A percentile compares a stretch with the other conserved stretches of the same genome.
These are phyloP conservation scores for Mystacides longicornis DNA, from an alignment of 2,888 invertebrate genomes.

Conservation along the genomic window DNA sequence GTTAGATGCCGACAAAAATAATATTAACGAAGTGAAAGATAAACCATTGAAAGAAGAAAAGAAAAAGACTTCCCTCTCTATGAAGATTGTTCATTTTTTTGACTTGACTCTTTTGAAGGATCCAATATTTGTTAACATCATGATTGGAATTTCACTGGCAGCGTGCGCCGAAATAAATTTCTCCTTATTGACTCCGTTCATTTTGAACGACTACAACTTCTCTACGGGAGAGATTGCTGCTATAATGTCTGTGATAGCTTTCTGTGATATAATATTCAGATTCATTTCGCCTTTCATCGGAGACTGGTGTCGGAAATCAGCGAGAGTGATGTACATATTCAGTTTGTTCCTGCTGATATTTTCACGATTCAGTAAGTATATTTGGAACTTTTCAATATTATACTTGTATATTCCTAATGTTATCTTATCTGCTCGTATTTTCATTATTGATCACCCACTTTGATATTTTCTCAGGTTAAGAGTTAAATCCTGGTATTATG, in stretches of 20 bases:
- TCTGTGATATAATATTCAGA: conserved; percentile 52
- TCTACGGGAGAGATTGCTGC: conserved; percentile 51
- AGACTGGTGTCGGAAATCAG: conserved; percentile 53
- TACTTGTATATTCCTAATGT: too few species aligned
- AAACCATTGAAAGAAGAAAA: conserved; percentile 18
- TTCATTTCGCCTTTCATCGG: conserved; percentile 59
- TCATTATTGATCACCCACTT: too few species aligned
- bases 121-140: conserved; percentile 59
- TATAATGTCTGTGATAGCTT: conserved; percentile 55
- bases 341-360: conserved; percentile 53
- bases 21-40: conserved; percentile 30
- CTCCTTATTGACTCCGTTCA: conserved; percentile 57
- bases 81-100: conserved; percentile 47
- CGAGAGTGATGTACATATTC: conserved; percentile 57
- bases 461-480: too few species aligned
- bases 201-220: conserved; percentile 55
- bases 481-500: too few species aligned
- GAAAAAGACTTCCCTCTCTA: conserved; percentile 28
- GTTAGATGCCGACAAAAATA: conserved; percentile 16
- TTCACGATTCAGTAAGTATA: conserved; percentile 58
- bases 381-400: too few species aligned
- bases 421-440: too few species aligned
- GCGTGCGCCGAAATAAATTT: conserved; percentile 65
- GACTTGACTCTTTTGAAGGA: conserved; percentile 60
- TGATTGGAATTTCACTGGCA: conserved; percentile 60